Conservation (phyloP, 1,140 invertebrate genomes). For the Heliconius nattereri region DNA sequence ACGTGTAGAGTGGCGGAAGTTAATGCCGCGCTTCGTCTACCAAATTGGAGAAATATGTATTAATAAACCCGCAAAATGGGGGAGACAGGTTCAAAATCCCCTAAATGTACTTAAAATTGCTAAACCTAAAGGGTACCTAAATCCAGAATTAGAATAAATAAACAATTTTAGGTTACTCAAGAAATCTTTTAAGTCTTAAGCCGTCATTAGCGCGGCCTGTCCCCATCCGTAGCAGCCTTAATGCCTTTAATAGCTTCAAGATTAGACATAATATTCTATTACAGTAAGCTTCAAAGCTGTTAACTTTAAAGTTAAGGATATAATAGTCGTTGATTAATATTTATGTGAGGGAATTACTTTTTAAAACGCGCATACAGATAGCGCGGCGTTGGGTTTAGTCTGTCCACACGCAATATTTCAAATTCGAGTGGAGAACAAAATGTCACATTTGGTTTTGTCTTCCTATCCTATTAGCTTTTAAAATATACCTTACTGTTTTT, state of each 20-base stretch:
- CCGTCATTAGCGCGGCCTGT: slow-evolving; percentile 23
- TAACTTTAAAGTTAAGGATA: background rate
- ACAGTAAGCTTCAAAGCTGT: slow-evolving; percentile 10
- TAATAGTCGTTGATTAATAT: too few species aligned
- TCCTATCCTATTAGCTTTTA: too few species aligned
- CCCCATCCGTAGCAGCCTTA: slow-evolving; percentile 25
- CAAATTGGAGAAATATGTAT: background rate
- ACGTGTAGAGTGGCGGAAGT: background rate
- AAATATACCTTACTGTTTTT: too few species aligned
- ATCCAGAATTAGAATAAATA: slow-evolving; percentile 37
- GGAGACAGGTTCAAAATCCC: background rate
- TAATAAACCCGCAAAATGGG: background rate
- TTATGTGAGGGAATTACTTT: too few species aligned
- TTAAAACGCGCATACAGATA: too few species aligned
- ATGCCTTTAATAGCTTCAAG: slow-evolving; percentile 33
- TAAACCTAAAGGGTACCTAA: slow-evolving; percentile 9
- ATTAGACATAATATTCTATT: slow-evolving; percentile 35
- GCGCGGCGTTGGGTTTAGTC: too few species aligned
- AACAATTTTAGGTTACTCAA: slow-evolving; percentile 28
- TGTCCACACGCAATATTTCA: too few species aligned
- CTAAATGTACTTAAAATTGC: background rate
- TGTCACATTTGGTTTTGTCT: too few species aligned
- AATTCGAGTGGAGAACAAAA: too few species aligned
- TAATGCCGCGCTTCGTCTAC: background rate
- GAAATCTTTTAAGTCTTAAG: slow-evolving; percentile 33